Evolutionary conservation across 2,113 vertebrate genomes (phyloP), one percentile per base, ranked within the genome.

Genomic region (Toxotes chatareus): DNA sequence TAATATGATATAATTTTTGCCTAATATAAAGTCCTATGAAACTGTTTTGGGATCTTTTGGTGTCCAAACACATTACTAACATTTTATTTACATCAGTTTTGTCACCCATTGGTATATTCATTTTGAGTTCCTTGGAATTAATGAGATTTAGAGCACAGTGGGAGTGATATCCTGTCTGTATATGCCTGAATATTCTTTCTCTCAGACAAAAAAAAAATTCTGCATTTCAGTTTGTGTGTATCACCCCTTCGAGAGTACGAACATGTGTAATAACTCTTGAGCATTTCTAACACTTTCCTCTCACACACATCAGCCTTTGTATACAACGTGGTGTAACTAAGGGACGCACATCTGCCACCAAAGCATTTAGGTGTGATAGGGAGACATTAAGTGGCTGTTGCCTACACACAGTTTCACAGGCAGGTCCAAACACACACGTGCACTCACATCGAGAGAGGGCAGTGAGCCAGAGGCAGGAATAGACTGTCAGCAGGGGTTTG

Each of bases 401-500:
- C 76, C 32, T 73, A 77, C 46, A 53, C 56, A 61, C 59, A 21
- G 9, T 79, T 72, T 73, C 34, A 42, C 34, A 65, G 32, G 40
- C 68, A 68, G 12, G 46, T 76, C 75, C 38, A 66, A 51, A 36
- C 21, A 59, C 49, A 51, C 7, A 31, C 34, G 32, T 14, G 27
- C 31, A 57, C 19, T 47, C 68, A 59, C 16, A 68, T 27, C 2
- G 17, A 32, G 53, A 62, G 62, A 83, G 51, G 60, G 76, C 83
- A 81, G 79, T 11, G 4, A 79, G 85, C 85, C 73, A 80, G 82
- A 53, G 62, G 77, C 78, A 82, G 68, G 72, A 88, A 88, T 85
- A 85, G 62, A 69, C 53, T 76, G 73, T 76, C 89, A 90, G 80
- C 77, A 87, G 82, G 83, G 69, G 62, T 84, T 84, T 88, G 65